A percentile compares a stretch with the other conserved stretches of the same genome.
These are phyloP conservation scores for Hyposoter dolosus DNA, from an alignment of 2,888 invertebrate species.

Conservation along the genomic window DNA sequence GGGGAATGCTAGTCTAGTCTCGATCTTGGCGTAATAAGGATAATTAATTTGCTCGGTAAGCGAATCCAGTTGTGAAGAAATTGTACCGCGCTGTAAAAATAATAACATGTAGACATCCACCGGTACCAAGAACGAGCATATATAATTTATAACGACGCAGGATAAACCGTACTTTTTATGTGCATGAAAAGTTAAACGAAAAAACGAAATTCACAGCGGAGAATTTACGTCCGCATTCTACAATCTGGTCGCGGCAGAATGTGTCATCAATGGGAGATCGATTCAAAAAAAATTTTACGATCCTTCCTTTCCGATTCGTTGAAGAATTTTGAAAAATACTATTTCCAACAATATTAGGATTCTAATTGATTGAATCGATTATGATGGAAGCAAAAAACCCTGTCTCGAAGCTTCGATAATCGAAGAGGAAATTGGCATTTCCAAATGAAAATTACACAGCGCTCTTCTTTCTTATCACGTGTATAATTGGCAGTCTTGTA, in stretches of 20 bases:
- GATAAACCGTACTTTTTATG: neutral
- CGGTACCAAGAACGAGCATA: neutral
- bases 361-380: neutral
- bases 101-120: slow-evolving; percentile 19
- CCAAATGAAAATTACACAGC: slow-evolving; percentile 23
- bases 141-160: slow-evolving; percentile 12
- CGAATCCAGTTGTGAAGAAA: slow-evolving; percentile 59
- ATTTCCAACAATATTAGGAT: neutral
- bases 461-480: slow-evolving; percentile 31
- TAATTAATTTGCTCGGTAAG: slow-evolving; percentile 65
- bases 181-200: slow-evolving; percentile 1
- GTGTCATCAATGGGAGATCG: neutral
- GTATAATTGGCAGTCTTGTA: neutral
- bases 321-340: neutral
- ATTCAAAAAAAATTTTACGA: too few relatives aligned
- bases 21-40: slow-evolving; percentile 49
- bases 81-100: slow-evolving; percentile 33
- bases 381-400: too few relatives aligned
- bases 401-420: neutral
- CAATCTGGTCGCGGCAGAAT: neutral
- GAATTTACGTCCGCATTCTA: neutral
- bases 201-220: too few relatives aligned
- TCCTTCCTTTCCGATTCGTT: too few relatives aligned
- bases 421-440: slow-evolving; percentile 8
- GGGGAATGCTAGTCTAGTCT: neutral